phyloP scores from a whole-genome alignment of 2,113 vertebrate species.

The Ptychochromis oligacanthus region DNA sequence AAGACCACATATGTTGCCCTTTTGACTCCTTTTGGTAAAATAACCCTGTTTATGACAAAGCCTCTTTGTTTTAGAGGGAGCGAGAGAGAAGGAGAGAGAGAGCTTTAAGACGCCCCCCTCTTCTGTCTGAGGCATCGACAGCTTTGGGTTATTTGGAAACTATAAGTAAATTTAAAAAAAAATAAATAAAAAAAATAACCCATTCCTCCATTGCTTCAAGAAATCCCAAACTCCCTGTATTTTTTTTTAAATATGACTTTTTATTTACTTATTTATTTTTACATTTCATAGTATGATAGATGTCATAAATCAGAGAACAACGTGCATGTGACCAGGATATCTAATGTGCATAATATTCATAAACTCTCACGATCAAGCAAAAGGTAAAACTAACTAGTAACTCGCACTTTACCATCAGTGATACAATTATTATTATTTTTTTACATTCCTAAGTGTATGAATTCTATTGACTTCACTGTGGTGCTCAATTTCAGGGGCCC shows the following conservation, averaged over 20 bases:
- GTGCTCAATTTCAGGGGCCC: slow-evolving; percentile 7
- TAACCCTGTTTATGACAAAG: slow-evolving; percentile 83
- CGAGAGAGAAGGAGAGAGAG: background rate
- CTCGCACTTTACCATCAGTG: background rate
- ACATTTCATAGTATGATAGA: background rate
- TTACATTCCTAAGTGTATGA: background rate
- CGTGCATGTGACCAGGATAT: background rate
- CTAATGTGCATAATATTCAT: background rate
- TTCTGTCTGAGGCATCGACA: slow-evolving; percentile 22
- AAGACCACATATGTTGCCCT: slow-evolving; percentile 87
- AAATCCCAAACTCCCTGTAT: background rate
- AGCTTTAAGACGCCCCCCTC: slow-evolving; percentile 31
- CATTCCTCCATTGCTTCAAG: background rate
- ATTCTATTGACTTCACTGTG: background rate
- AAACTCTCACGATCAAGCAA: background rate
- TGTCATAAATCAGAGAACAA: background rate
- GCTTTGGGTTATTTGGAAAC: slow-evolving; percentile 32
- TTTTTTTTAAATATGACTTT: background rate
- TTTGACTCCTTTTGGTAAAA: slow-evolving; percentile 80
- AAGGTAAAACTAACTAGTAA: background rate
- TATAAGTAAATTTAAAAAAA: slow-evolving; percentile 47
- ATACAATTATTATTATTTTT: background rate
- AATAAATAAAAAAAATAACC: slow-evolving; percentile 28
- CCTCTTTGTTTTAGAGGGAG: slow-evolving; percentile 71
- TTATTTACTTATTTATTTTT: background rate